Base-by-base conservation (phyloP, 2,888 invertebrate genomes). In the Acrobasis repandana region DNA sequence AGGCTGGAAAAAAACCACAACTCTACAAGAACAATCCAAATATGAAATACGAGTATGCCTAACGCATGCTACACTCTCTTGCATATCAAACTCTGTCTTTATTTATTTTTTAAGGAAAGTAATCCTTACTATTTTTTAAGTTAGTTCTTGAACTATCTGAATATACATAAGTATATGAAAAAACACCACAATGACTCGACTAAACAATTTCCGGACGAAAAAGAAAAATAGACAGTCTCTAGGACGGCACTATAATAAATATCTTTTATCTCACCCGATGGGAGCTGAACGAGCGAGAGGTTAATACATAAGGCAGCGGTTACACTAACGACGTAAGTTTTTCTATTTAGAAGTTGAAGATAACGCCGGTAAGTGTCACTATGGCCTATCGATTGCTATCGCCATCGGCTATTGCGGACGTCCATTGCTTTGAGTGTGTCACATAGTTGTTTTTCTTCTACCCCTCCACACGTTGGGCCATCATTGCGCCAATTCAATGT, bases 271-370 rank as follows among this genome's bases (percentile, higher is more conserved):
- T 36, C 54, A 34, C 43, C n/a, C 11, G n/a, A 16, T 6, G 15
- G n/a, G 10, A 28, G 33, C 33, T 14, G 48, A 8, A 6, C 16
- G 57, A 48, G 34, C 14, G 54, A 38, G 38, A 57, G 9, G 34
- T 28, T 20, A 34, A 36, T 61, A 52, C 52, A 61, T 61, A 61
- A 50, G 18, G 52, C 43, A 18, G 58, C 36, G 58, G 47, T 58
- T 46, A 47, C 50, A 61, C 61, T 58, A 61, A 61, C 57, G 61
- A 58, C 52, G 34, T 34, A 61, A 61, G 58, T 61, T 61, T 61
- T 61, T 61, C 61, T 61, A 61, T 61, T 61, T 61, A 57, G 50
- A 61, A 61, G 58, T 61, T 61, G 46, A 43, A 56, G 61, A 56
- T 61, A 56, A 54, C 49, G 15, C 36, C 11, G 36, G 11, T 33